phyloP scores from a whole-genome alignment of 1,140 invertebrate genomes.

The Halesus radiatus region DNA sequence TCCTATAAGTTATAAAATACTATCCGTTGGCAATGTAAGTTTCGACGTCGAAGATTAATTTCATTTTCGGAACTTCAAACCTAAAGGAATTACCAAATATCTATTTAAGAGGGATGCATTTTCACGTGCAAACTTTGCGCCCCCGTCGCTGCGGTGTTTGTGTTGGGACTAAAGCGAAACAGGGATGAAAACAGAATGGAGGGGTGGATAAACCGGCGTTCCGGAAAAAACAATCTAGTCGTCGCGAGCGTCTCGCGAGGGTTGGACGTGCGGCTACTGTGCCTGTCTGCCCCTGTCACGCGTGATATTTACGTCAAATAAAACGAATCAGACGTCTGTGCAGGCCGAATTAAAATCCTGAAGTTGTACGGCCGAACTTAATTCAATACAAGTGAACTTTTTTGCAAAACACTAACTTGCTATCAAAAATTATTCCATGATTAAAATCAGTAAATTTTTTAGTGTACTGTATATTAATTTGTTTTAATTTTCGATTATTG shows the following conservation, averaged over 20 bases:
- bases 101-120: constrained; percentile 33
- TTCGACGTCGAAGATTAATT: too few species aligned
- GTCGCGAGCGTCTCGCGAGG: constrained; percentile 52
- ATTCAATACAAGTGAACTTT: too few species aligned
- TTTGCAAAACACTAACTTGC: too few species aligned
- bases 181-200: constrained; percentile 21
- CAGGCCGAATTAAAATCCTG: neutral
- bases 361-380: neutral
- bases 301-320: constrained; percentile 45
- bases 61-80: neutral
- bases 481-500: too few species aligned
- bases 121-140: constrained; percentile 22
- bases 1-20: too few species aligned
- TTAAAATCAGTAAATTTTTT: too few species aligned
- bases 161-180: constrained; percentile 21
- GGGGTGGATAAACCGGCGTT: constrained; percentile 52
- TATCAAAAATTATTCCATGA: too few species aligned
- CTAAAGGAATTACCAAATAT: constrained; percentile 22
- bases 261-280: constrained; percentile 20
- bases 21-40: too few species aligned
- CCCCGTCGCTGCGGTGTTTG: constrained; percentile 8
- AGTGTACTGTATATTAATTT: too few species aligned
- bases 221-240: constrained; percentile 53
- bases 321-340: neutral
- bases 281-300: neutral